Percentiles rank a stretch among this genome's conserved stretches.
phyloP scores from a whole-genome alignment of 2,888 invertebrate genomes.

The Monopis laevigella region DNA sequence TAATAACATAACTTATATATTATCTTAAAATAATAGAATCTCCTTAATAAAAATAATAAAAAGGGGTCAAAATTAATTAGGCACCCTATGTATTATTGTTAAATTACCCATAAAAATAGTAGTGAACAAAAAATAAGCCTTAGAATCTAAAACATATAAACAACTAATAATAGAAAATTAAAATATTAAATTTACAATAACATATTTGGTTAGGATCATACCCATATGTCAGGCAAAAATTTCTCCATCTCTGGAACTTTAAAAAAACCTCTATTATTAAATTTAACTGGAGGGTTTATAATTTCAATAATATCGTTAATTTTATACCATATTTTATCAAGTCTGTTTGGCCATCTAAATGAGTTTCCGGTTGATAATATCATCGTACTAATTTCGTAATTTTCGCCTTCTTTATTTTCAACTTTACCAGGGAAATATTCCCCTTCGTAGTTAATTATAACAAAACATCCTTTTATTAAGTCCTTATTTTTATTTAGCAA shows the following conservation, averaged over 20 bases:
- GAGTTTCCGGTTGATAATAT: slow-evolving; percentile 17
- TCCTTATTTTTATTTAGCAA: slow-evolving; percentile 13
- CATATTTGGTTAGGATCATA: too few relatives aligned
- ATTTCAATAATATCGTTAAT: slow-evolving; percentile 17
- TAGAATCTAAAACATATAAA: too few relatives aligned
- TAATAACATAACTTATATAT: too few relatives aligned
- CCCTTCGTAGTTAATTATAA: slow-evolving; percentile 4
- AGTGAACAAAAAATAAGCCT: too few relatives aligned
- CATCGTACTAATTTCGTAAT: slow-evolving; percentile 19
- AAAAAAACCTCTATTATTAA: slow-evolving; percentile 17
- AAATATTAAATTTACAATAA: too few relatives aligned
- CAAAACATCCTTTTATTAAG: slow-evolving; percentile 12
- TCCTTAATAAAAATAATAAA: too few relatives aligned
- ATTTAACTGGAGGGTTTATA: slow-evolving; percentile 15
- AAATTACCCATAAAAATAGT: too few relatives aligned
- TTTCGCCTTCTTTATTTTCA: slow-evolving; percentile 3
- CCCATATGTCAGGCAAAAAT: too few relatives aligned
- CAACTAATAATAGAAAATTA: too few relatives aligned
- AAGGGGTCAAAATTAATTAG: too few relatives aligned
- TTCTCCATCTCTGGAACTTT: slow-evolving; percentile 16
- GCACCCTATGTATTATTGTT: too few relatives aligned
- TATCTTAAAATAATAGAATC: too few relatives aligned
- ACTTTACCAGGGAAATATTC: slow-evolving; percentile 1
- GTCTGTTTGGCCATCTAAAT: slow-evolving; percentile 18
- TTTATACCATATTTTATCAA: slow-evolving; percentile 19